Evolutionary conservation across 2,888 invertebrate species (phyloP).

Genomic region (Meliscaeva auricollis): DNA sequence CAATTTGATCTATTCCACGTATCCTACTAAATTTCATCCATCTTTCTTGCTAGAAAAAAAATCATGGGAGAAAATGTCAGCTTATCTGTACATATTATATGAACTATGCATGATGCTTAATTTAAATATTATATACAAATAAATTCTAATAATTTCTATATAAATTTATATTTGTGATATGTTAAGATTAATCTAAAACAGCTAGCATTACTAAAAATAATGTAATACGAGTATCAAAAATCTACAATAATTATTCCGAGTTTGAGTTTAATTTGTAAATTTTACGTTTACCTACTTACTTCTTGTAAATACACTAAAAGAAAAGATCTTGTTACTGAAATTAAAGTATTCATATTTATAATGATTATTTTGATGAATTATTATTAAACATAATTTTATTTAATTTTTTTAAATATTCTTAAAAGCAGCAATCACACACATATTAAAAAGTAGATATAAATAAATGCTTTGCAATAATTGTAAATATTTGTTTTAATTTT

Average conservation of each 20-base stretch:
- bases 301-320: constrained; percentile 41
- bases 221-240: constrained; percentile 1
- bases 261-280: constrained; percentile 40
- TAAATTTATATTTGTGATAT: constrained; percentile 70
- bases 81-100: constrained; percentile 25
- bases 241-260: constrained; percentile 4
- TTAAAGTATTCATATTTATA: constrained; percentile 44
- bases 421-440: not conserved
- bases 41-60: too few species aligned
- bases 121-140: constrained; percentile 23
- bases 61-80: constrained; percentile 14
- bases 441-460: constrained; percentile 1
- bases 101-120: constrained; percentile 42
- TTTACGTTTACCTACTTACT: constrained; percentile 8
- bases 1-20: too few species aligned
- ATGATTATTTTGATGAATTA: constrained; percentile 33
- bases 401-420: constrained; percentile 22
- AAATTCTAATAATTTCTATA: constrained; percentile 48
- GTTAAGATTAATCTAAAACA: constrained; percentile 65
- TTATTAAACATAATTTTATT: constrained; percentile 30
- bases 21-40: too few species aligned
- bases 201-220: constrained; percentile 57
- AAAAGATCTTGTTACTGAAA: constrained; percentile 33
- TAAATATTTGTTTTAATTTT: constrained; percentile 60
- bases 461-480: constrained; percentile 59